Evolutionary conservation across 1,140 invertebrate species (phyloP), one percentile per base, ranked within the genome.

Genomic region (Babylonia areolata): DNA sequence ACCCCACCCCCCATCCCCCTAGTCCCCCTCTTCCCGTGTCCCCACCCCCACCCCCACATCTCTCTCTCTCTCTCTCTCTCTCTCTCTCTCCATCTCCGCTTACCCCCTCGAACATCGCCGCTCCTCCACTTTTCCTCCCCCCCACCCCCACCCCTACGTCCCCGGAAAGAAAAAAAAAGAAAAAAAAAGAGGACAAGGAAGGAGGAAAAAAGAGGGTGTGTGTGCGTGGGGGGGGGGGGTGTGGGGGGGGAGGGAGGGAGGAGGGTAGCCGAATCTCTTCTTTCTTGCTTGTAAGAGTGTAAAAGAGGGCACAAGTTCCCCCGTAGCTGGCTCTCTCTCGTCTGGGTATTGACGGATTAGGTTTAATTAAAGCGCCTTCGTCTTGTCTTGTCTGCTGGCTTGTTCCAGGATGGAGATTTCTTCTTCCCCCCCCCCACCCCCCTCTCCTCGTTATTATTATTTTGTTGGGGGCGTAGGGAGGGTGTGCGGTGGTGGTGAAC

Each of bases 211-310:
- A 54, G 42, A 46, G 39, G 78, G 35, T 5, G 35, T 78, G 46
- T 9, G 64, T n/a, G n/a, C n/a, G 83, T 75, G 71, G 42, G 71
- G 75, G 83, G 75, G 42, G 42, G 71, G 81, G 85, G 54, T 46
- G 58, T 37, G 75, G 83, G 75, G 71, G 42, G 39, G 75, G 69
- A 84, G 40, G 42, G 71, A 75, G 37, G 39, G 40, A 40, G 33
- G 71, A 28, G 71, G 58, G 37, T n/a, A n/a, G n/a, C n/a, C n/a
- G n/a, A n/a, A n/a, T n/a, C n/a, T n/a, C n/a, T n/a, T n/a, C n/a
- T n/a, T n/a, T n/a, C n/a, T n/a, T n/a, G n/a, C n/a, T n/a, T n/a
- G n/a, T n/a, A n/a, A n/a, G n/a, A n/a, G n/a, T n/a, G n/a, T n/a
- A n/a, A 51, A 51, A 71, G n/a, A 71, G 64, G 23, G 23, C 33